Evolutionary conservation across 1,140 invertebrate genomes (phyloP).

Genomic region (Temnothorax nylanderi): DNA sequence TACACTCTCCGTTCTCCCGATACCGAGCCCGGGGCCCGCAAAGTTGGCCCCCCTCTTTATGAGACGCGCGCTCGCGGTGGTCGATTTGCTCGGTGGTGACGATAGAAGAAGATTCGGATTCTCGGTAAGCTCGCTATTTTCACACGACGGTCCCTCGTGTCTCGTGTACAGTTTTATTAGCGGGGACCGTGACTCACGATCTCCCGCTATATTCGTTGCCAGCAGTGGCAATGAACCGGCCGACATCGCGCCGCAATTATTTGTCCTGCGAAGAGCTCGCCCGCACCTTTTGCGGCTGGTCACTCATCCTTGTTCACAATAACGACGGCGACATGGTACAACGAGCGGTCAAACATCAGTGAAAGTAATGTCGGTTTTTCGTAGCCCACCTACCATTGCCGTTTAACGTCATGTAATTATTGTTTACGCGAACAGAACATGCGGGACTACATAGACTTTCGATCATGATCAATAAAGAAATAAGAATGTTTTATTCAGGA

Average conservation of each 20-base stretch:
- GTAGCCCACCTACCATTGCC: neutral
- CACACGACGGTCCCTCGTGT: constrained; percentile 39
- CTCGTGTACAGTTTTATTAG: constrained; percentile 67
- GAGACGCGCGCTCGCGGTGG: neutral
- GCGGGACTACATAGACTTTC: neutral
- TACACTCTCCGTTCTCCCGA: constrained; percentile 11
- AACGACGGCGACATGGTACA: neutral
- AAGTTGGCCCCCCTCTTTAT: constrained; percentile 12
- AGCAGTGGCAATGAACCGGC: constrained; percentile 70
- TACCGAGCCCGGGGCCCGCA: neutral
- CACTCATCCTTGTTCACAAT: neutral
- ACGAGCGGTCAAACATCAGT: neutral
- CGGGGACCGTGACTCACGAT: constrained; percentile 65
- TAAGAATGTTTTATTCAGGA: neutral
- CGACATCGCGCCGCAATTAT: constrained; percentile 56
- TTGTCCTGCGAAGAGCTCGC: constrained; percentile 16
- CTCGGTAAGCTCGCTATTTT: constrained; percentile 64
- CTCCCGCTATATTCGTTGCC: constrained; percentile 68
- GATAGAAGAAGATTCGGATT: constrained; percentile 41
- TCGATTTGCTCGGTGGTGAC: constrained; percentile 25
- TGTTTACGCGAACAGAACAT: neutral
- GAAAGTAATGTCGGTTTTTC: neutral
- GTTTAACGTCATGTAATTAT: neutral
- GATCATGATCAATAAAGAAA: neutral
- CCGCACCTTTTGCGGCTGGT: constrained; percentile 49